phyloP scores from a whole-genome alignment of 37 sponge, comb jelly and placozoan species.

The Lycopodina hypogea region DNA sequence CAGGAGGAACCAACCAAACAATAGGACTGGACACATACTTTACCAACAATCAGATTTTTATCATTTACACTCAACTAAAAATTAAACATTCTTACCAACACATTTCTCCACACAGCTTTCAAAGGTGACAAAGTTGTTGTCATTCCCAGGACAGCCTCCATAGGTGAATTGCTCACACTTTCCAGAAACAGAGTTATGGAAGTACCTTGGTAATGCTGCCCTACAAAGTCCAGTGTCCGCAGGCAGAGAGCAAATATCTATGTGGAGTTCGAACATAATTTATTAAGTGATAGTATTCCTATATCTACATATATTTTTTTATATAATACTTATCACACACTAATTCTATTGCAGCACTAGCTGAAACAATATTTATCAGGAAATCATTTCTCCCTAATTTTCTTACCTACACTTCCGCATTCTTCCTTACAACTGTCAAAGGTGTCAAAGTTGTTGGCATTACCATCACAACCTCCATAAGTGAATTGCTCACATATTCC shows the following conservation, averaged over 20 bases:
- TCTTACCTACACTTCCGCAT: constrained; percentile 2
- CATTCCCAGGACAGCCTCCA: constrained; percentile 30
- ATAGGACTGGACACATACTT: too few relatives aligned
- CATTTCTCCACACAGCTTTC: background rate
- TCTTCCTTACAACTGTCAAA: constrained; percentile 1
- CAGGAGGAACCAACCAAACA: too few relatives aligned
- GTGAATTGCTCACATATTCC: constrained; percentile 31
- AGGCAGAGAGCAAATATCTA: background rate
- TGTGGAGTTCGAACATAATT: background rate
- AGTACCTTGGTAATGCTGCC: constrained; percentile 9
- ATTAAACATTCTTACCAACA: background rate
- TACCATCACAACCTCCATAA: constrained; percentile 53
- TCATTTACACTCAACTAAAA: too few relatives aligned
- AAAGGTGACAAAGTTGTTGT: constrained; percentile 9
- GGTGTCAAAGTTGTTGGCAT: constrained; percentile 41
- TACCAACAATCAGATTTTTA: too few relatives aligned
- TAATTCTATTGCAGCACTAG: too few relatives aligned
- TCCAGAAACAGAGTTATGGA: constrained; percentile 1
- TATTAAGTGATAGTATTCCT: too few relatives aligned
- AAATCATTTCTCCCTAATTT: background rate
- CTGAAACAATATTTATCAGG: too few relatives aligned
- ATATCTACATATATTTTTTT: background rate
- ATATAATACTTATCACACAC: background rate
- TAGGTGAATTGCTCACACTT: constrained; percentile 38
- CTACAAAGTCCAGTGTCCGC: constrained; percentile 13